Conservation (phyloP, 2,113 vertebrate genomes). For the Pionites leucogaster region DNA sequence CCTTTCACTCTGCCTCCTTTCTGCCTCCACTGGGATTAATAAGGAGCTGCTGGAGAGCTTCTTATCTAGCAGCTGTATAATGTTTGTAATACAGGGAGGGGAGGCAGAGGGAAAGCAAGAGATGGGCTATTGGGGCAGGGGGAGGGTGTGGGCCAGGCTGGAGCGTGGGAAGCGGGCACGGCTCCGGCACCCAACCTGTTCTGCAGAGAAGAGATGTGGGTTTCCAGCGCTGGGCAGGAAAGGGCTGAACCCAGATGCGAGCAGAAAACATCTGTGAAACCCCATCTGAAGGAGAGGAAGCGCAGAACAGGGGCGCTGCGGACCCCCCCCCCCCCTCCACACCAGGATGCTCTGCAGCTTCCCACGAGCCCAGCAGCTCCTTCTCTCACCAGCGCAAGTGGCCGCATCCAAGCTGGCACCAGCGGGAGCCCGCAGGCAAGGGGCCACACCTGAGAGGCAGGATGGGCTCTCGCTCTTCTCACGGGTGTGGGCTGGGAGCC, state of each 20-base stretch:
- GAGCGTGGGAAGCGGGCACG: not conserved
- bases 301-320: not conserved
- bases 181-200: slow-evolving; percentile 7
- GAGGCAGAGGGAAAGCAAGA: not conserved
- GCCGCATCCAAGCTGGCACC: slow-evolving; percentile 23
- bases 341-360: not conserved
- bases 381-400: not conserved
- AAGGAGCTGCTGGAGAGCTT: slow-evolving; percentile 45
- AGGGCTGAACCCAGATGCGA: not conserved
- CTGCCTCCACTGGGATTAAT: slow-evolving; percentile 55
- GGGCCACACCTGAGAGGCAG: slow-evolving; percentile 60
- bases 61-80: slow-evolving; percentile 34
- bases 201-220: not conserved
- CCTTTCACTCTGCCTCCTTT: not conserved
- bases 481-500: slow-evolving; percentile 52
- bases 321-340: not conserved
- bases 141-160: not conserved
- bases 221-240: not conserved
- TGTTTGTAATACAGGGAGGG: slow-evolving; percentile 32
- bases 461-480: slow-evolving; percentile 23
- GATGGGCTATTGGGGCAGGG: too few species aligned
- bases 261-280: not conserved
- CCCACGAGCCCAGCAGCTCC: not conserved
- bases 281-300: not conserved
- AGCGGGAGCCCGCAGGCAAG: not conserved